These are phyloP conservation scores for Drosophila prolongata DNA, from an alignment of 2,888 invertebrate genomes.

Conservation along the genomic window DNA sequence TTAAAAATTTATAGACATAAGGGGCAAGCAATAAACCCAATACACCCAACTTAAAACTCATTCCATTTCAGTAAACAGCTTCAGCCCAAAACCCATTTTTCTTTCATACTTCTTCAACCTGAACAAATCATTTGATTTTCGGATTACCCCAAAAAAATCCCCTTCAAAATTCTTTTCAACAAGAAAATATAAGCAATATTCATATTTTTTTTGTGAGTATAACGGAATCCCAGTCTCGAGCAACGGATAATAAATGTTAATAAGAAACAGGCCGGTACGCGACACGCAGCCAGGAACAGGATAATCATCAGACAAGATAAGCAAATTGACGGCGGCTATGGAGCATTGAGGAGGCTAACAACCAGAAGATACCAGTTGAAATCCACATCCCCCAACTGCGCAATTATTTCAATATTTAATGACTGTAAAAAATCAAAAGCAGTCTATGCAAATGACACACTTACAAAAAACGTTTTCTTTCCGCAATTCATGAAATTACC, in stretches of 20 bases:
- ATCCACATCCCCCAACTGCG: conserved; percentile 18
- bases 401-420: conserved; percentile 71
- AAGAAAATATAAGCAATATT: conserved; percentile 25
- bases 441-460: conserved; percentile 55
- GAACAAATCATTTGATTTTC: conserved; percentile 23
- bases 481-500: too few species aligned
- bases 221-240: conserved; percentile 46
- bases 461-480: neutral
- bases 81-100: conserved; percentile 5
- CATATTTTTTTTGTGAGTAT: conserved; percentile 20
- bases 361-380: conserved; percentile 27
- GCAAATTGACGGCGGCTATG: conserved; percentile 31
- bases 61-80: conserved; percentile 5
- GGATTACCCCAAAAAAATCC: conserved; percentile 25
- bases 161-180: conserved; percentile 11
- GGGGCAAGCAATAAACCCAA: neutral
- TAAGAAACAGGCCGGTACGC: conserved; percentile 44
- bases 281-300: conserved; percentile 27
- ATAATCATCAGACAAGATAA: conserved; percentile 44
- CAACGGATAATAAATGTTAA: conserved; percentile 67
- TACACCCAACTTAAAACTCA: neutral
- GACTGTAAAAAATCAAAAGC: conserved; percentile 57
- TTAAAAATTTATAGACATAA: neutral
- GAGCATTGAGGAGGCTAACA: conserved; percentile 23
- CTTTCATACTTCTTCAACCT: conserved; percentile 29